Percentiles rank a stretch among this genome's conserved stretches.
phyloP scores from a whole-genome alignment of 2,113 vertebrate genomes.

The Corydoras maculifer region DNA sequence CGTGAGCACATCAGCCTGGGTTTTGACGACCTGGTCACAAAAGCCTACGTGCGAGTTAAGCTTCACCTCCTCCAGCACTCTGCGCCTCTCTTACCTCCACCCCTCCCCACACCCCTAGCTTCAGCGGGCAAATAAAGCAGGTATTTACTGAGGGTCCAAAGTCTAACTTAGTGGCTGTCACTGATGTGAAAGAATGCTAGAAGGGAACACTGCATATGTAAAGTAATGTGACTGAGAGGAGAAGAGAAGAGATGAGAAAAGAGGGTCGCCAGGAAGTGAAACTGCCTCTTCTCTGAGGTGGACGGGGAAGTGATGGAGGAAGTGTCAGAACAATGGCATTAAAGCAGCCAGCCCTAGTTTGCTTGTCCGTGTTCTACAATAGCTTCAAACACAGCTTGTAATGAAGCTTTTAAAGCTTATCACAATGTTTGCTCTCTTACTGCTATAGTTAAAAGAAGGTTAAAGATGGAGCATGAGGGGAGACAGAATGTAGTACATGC shows the following conservation, averaged over 20 bases:
- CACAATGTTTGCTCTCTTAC: not conserved
- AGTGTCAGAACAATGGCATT: slow-evolving; percentile 62
- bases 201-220: slow-evolving; percentile 44
- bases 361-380: not conserved
- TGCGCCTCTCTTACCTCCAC: slow-evolving; percentile 30
- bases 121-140: slow-evolving; percentile 59
- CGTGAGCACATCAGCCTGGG: slow-evolving; percentile 21
- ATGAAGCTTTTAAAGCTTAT: not conserved
- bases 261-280: slow-evolving; percentile 60
- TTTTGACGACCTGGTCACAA: slow-evolving; percentile 30
- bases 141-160: slow-evolving; percentile 69
- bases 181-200: slow-evolving; percentile 68
- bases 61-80: slow-evolving; percentile 13
- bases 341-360: slow-evolving; percentile 31
- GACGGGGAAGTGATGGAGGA: slow-evolving; percentile 72
- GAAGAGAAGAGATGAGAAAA: slow-evolving; percentile 21
- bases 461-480: slow-evolving; percentile 2
- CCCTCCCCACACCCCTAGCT: slow-evolving; percentile 14
- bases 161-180: slow-evolving; percentile 53
- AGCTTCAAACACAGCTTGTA: not conserved
- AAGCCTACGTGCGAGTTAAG: slow-evolving; percentile 28
- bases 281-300: slow-evolving; percentile 66
- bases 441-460: not conserved
- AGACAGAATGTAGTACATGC: slow-evolving; percentile 8
- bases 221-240: slow-evolving; percentile 15